Base-by-base conservation (phyloP, 2,888 invertebrate species). In the Drosophila ezoana region DNA sequence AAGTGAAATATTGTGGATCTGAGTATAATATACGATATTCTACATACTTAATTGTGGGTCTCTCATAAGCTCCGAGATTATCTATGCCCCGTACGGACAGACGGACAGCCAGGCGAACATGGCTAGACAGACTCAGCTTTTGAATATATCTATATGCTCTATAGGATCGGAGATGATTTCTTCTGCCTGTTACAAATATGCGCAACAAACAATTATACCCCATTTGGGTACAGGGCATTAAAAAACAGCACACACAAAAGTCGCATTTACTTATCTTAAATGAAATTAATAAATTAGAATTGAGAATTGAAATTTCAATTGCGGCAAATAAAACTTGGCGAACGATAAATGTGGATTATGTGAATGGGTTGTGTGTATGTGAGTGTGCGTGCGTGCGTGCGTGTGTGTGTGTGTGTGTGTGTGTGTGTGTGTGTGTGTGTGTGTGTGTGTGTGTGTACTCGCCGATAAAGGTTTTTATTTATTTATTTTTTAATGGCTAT, bases 281-380 rank as follows among this genome's bases (percentile, higher is more conserved):
- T 73, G 72, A 75, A 83, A 87, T 85, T 87, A 88, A 89, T 89
- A 89, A 89, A 89, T 89, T 85, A 72, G 70, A 88, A 76, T 76
- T 66, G 51, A 64, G 74, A 61, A 67, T 60, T 51, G 62, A 48
- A 76, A 68, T 74, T 75, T 54, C 56, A 61, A 65, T 79, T 64
- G 58, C 20, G 49, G 61, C 45, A 57, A 59, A 53, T 40, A 65
- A 67, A 65, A 65, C 57, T 62, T 40, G 63, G 37, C 49, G 47
- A 62, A 52, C 78, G 60, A 69, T 76, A 63, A 76, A 69, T 64
- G 60, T 18, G 61, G 49, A 79, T 74, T 74, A 75, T 62, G 28
- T 69, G 70, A 60, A 62, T 47, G 79, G 43, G 41, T 56, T 56
- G n/a, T 28, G 6, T 48, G n/a, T 48, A 0, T 58, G 13, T 45